Base-by-base conservation (phyloP, 2,888 invertebrate genomes). In the Oscheius sp. region DNA sequence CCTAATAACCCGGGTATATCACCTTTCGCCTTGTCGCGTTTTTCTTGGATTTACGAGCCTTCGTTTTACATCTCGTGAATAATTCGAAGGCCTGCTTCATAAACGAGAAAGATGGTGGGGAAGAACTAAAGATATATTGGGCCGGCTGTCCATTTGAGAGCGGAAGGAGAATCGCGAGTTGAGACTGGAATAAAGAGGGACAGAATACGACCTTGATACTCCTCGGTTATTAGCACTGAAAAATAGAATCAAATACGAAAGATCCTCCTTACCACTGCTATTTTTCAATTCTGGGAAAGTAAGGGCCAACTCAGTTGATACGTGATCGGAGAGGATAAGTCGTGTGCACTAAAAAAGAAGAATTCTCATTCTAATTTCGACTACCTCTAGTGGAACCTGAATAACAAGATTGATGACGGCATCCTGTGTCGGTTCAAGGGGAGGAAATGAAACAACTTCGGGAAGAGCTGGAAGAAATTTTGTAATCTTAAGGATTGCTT, bases 181-280 rank as follows among this genome's bases (percentile, higher is more conserved):
- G 54, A n/a, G 33, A 54, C 54, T 1, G 54, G 54, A 17, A 54
- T 54, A 20, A 32, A 54, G 17, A 54, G 54, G 12, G 54, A 54
- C n/a, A 54, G 54, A 6, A 54, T 17, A 17, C 54, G 54, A 17
- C 54, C 54, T 33, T 54, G 54, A 20, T 33, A 54, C 0, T 54
- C 54, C 20, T 54, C 54, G 4, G 54, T 20, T 17, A 54, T 54
- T n/a, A 12, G 20, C 6, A 54, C 54, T 54, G 17, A 33, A 54
- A 54, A 2, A 6, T 20, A 12, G 28, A 50, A 28, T 17, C 3
- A 14, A 2, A 28, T 6, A 50, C 12, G 24, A 50, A 28, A n/a
- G n/a, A n/a, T n/a, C n/a, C n/a, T n/a, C n/a, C n/a, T n/a, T 33
- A 54, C 54, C 54, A 32, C 17, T 54, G 22, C 20, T 32, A 12